Conservation (phyloP, 2,888 invertebrate genomes). For the Sphaeridia pumilis region DNA sequence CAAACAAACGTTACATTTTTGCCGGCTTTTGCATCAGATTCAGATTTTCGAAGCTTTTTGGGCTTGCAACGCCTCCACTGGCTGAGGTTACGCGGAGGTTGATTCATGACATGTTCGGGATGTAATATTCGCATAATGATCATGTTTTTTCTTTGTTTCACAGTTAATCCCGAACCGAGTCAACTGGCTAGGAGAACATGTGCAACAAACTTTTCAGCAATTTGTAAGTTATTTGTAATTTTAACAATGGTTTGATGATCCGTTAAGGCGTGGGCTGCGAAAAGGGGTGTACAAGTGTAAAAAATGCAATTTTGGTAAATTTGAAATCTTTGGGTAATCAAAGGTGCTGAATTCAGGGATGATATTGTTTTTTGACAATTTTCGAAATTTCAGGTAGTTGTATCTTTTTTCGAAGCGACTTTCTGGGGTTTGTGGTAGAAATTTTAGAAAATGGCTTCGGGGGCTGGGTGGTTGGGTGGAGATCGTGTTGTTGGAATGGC, state of each 20-base stretch:
- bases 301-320: slow-evolving; percentile 9
- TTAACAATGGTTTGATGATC: too few species aligned
- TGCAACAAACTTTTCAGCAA: slow-evolving; percentile 46
- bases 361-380: slow-evolving; percentile 13
- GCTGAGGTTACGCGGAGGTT: too few species aligned
- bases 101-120: too few species aligned
- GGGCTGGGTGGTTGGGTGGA: slow-evolving; percentile 18
- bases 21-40: too few species aligned
- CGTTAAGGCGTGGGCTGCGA: too few species aligned
- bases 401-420: slow-evolving; percentile 28
- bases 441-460: slow-evolving; percentile 18
- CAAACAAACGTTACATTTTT: too few species aligned
- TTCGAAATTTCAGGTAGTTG: slow-evolving; percentile 19
- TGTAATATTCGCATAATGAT: too few species aligned
- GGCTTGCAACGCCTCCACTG: too few species aligned
- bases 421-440: slow-evolving; percentile 25
- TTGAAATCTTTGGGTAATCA: slow-evolving; percentile 7
- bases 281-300: too few species aligned
- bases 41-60: too few species aligned
- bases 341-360: slow-evolving; percentile 1
- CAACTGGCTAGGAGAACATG: slow-evolving; percentile 92
- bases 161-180: slow-evolving; percentile 78
- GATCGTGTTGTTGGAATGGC: too few species aligned
- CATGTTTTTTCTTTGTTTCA: slow-evolving; percentile 37
- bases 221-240: slow-evolving; percentile 26